Conservation (phyloP, 53 echinoderm and acorn worm genomes). For the Echinometra lucunter region DNA sequence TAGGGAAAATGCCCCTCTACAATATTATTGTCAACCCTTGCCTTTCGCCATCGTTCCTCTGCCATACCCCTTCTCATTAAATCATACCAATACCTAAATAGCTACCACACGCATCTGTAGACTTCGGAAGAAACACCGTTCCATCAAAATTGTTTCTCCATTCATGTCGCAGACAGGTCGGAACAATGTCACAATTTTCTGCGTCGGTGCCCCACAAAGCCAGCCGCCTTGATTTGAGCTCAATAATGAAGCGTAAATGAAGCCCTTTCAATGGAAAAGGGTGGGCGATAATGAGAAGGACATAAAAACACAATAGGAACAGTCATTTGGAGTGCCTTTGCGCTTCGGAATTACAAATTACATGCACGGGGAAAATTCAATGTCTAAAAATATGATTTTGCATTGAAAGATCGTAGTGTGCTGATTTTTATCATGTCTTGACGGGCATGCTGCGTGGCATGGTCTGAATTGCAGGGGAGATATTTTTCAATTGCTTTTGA, state of each 20-base stretch:
- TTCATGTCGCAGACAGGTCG: constrained; percentile 42
- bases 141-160: constrained; percentile 1
- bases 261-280: neutral
- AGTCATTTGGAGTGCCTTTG: constrained; percentile 23
- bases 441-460: neutral
- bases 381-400: neutral
- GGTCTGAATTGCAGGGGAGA: neutral
- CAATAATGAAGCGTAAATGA: constrained; percentile 58
- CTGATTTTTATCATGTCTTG: neutral
- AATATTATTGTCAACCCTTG: neutral
- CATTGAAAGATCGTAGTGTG: neutral
- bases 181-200: constrained; percentile 62
- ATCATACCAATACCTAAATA: neutral
- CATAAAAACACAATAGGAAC: constrained; percentile 55
- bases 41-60: neutral
- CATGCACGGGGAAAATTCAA: neutral
- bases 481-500: neutral
- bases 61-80: neutral
- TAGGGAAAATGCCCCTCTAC: neutral
- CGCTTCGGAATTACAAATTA: constrained; percentile 40
- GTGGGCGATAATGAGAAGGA: constrained; percentile 58
- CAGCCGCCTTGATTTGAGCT: constrained; percentile 51
- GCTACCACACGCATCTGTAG: neutral
- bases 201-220: constrained; percentile 25
- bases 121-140: constrained; percentile 24